These are phyloP conservation scores for Ceyx margarethae DNA, from an alignment of 2,113 vertebrate genomes.

Conservation along the genomic window DNA sequence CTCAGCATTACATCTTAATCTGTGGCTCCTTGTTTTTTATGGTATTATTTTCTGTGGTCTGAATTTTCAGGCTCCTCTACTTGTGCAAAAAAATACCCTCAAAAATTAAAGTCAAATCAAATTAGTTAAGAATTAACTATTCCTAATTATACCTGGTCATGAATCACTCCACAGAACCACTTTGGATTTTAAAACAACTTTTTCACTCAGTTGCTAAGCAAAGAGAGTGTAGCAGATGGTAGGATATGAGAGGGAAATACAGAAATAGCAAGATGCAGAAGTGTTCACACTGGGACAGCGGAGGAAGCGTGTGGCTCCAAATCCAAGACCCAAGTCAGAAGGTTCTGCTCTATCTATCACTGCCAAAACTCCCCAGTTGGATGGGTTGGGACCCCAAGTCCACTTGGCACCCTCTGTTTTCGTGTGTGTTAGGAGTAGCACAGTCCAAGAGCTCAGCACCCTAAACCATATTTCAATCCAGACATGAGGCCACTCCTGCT, in stretches of 20 bases:
- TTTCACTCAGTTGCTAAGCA: constrained; percentile 3
- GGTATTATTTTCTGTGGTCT: neutral
- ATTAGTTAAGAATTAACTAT: neutral
- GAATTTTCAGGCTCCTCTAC: neutral
- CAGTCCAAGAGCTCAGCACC: neutral
- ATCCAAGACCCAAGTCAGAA: neutral
- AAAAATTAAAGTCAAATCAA: neutral
- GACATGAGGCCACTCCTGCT: neutral
- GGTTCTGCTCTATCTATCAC: neutral
- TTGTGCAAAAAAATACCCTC: neutral
- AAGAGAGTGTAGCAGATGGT: neutral
- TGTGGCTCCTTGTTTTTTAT: neutral
- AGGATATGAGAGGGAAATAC: neutral
- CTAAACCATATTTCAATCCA: neutral
- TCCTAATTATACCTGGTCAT: neutral
- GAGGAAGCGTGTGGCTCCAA: neutral
- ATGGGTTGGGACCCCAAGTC: neutral
- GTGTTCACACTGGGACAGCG: neutral
- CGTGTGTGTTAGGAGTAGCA: neutral
- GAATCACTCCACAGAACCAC: neutral
- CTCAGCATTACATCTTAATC: neutral
- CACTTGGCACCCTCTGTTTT: neutral
- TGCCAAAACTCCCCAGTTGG: neutral
- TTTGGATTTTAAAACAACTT: neutral
- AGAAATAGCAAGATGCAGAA: constrained; percentile 15